Base-by-base conservation (phyloP, 2,113 vertebrate genomes). In the Verasper variegatus region DNA sequence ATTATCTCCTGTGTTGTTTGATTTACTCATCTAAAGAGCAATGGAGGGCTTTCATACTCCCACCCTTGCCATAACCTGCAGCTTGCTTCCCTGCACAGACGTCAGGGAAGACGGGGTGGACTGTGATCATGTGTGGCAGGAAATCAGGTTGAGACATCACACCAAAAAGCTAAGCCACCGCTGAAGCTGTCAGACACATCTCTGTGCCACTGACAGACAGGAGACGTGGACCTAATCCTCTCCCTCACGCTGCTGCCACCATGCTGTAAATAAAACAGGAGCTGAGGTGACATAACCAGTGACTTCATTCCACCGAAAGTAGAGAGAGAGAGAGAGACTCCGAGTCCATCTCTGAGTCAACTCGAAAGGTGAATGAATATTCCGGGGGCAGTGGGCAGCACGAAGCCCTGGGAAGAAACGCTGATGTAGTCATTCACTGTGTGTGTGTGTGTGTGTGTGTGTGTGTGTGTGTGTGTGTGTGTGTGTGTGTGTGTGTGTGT, bases 181-280 rank as follows among this genome's bases (percentile, higher is more conserved):
- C 71, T 78, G 67, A 80, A 14, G 37, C 75, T 76, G 83, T 83
- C 76, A 81, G 26, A 76, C 78, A 56, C 71, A 74, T 66, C 61
- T 62, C 71, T 76, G 40, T 69, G 83, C 68, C 59, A 62, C 42
- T 60, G 42, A 77, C 84, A 82, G 73, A 55, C 81, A 81, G 56
- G 62, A 83, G 62, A 76, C 11, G 40, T 90, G 79, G 78, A 85
- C 76, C 37, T 84, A 78, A 93, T 90, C 76, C 86, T 55, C 73
- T 42, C 26, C 14, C 65, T 78, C 77, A 86, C 78, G 84, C 69
- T 68, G 64, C 77, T 68, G 85, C 47, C 17, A 84, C 71, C 84
- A 70, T 71, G 83, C 74, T 88, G 77, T 90, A 86, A 90, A 89
- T 93, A 90, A 91, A 93, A 85, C 85, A 89, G 71, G 77, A 71